phyloP scores from a whole-genome alignment of 64 coral and sea anemone species.

The Actinia tenebrosa region DNA sequence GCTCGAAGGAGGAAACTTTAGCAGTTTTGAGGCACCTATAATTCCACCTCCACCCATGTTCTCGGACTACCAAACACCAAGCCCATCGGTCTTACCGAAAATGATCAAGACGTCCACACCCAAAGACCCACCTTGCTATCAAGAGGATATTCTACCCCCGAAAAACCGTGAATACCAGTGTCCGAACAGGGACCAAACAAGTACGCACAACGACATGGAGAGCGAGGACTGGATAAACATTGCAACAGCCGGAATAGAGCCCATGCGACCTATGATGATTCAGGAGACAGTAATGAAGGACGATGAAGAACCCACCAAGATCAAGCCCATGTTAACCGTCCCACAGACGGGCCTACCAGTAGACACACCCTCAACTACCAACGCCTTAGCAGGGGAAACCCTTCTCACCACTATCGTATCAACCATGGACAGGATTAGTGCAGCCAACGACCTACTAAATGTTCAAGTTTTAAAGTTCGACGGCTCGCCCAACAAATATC shows the following conservation, averaged over 20 bases:
- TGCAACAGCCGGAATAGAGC: background rate
- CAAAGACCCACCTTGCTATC: background rate
- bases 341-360: background rate
- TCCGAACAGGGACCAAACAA: background rate
- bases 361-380: background rate
- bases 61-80: background rate
- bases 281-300: background rate
- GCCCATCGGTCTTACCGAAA: background rate
- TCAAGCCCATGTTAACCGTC: background rate
- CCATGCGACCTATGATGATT: background rate
- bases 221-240: background rate
- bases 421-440: constrained; percentile 48
- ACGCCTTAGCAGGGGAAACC: background rate
- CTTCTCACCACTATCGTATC: background rate
- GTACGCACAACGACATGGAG: background rate
- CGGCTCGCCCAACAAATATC: constrained; percentile 43
- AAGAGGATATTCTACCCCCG: background rate
- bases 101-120: background rate
- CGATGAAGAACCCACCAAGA: background rate
- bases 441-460: constrained; percentile 33
- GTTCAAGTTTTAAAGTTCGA: constrained; percentile 44
- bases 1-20: background rate
- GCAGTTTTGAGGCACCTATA: background rate
- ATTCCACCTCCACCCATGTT: background rate
- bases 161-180: background rate